A percentile compares a stretch with the other conserved stretches of the same genome.
phyloP scores from a whole-genome alignment of 2,797 vertebrate species.

The Phrynocephalus forsythii region DNA sequence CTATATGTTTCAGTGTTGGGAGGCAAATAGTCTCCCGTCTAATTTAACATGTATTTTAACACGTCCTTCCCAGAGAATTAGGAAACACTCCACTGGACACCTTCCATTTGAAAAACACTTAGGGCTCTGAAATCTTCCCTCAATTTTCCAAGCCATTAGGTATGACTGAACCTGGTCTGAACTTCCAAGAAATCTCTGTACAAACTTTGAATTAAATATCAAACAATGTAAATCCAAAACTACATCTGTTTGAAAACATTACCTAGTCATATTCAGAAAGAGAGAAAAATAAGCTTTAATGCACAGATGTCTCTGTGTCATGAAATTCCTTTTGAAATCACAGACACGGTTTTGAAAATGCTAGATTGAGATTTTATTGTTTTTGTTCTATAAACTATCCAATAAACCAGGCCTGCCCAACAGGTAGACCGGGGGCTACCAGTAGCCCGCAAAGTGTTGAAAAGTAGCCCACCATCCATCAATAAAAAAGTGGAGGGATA shows the following conservation, averaged over 20 bases:
- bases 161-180: constrained; percentile 5
- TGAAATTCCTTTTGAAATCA: constrained; percentile 27
- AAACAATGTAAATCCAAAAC: constrained; percentile 5
- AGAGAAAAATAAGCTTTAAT: constrained; percentile 12
- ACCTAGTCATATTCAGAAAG: not conserved
- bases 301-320: constrained; percentile 22
- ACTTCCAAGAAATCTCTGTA: constrained; percentile 15
- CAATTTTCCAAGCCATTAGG: not conserved
- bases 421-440: too few relatives aligned
- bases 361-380: constrained; percentile 6
- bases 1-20: constrained; percentile 35
- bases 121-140: not conserved
- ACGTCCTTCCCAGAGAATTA: not conserved
- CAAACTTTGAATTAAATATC: constrained; percentile 26
- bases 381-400: constrained; percentile 25
- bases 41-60: constrained; percentile 11
- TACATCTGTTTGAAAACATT: constrained; percentile 24
- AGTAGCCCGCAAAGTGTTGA: too few relatives aligned
- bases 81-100: not conserved
- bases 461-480: too few relatives aligned
- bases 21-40: constrained; percentile 21
- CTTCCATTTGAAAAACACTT: not conserved
- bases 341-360: not conserved
- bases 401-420: not conserved
- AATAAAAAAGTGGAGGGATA: too few relatives aligned